Evolutionary conservation across 2,113 vertebrate genomes (phyloP), one percentile per base, ranked within the genome.

Genomic region (Rhombomys opimus): DNA sequence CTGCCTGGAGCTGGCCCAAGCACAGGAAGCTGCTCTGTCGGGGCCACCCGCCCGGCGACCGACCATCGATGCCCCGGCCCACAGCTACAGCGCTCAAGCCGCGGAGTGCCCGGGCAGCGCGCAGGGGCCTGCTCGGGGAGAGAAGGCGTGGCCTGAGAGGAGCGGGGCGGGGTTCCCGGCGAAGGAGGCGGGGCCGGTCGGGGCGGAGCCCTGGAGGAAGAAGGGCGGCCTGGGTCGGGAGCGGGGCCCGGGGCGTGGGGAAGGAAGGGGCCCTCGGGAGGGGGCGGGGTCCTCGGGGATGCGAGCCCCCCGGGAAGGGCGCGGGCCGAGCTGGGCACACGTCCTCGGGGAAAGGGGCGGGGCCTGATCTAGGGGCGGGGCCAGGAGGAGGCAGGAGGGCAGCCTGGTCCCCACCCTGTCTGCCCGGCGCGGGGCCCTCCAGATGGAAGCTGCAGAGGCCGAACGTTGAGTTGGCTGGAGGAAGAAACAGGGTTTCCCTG

Each of bases 381-480:
- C 67, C 13, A 41, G 3, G 38, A 0, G 4, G 57, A 70, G 63
- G 20, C 38, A 68, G 82, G 17, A 14, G 11, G 76, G 25, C 22
- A 59, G 0, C 4, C 32, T 86, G 67, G 17, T 8, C 35, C 35
- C 59, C 14, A 25, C 63, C 20, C 22, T 6, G 9, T 77, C 22
- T 17, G 46, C 67, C 67, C 41, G 30, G 17, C 25, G 30, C 70
- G 30, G 50, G 57, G 11, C 38, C 20, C 52, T 94, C 30, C 85
- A 92, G 87, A 38, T 96, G 93, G 82, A 95, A 96, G 63, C 78
- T 85, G 68, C 30, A 68, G 11, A 84, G 96, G 87, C 78, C 96
- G 78, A 87, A 89, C 73, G 52, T 97, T 87, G 96, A 96, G 78
- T 91, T 63, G 94, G 82, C 92, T 76, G 93, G 46, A 96, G 95